phyloP scores from a whole-genome alignment of 2,888 invertebrate genomes.

The Cantharis nigra region DNA sequence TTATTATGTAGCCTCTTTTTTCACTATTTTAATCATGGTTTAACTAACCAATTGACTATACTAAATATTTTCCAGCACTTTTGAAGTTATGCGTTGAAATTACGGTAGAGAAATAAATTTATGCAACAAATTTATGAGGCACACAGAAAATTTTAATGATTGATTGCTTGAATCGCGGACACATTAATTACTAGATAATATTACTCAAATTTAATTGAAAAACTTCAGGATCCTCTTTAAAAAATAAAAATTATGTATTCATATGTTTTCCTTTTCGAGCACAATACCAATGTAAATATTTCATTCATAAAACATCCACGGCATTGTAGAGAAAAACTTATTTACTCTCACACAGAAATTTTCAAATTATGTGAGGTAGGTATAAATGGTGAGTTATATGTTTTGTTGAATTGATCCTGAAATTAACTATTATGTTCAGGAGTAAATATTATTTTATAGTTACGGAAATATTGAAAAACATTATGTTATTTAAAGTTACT shows the following conservation, averaged over 20 bases:
- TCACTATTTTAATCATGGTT: background rate
- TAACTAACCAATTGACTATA: background rate
- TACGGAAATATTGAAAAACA: too few species aligned
- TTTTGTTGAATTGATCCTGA: background rate
- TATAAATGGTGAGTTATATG: background rate
- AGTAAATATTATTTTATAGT: too few species aligned
- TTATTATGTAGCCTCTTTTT: background rate
- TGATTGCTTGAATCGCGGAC: background rate
- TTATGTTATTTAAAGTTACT: too few species aligned
- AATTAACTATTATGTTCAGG: background rate
- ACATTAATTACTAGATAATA: background rate
- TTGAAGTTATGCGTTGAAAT: background rate
- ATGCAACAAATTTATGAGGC: background rate
- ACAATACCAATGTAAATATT: background rate
- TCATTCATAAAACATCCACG: background rate
- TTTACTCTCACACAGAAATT: background rate
- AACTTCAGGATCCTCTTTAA: background rate
- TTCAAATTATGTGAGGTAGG: background rate
- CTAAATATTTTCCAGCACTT: background rate
- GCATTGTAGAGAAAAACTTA: background rate
- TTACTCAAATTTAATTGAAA: background rate
- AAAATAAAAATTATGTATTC: background rate
- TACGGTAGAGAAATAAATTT: background rate
- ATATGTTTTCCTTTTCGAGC: background rate
- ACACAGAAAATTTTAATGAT: background rate